phyloP scores from a whole-genome alignment of 2,113 vertebrate genomes.

The Vulpes ferrilata region DNA sequence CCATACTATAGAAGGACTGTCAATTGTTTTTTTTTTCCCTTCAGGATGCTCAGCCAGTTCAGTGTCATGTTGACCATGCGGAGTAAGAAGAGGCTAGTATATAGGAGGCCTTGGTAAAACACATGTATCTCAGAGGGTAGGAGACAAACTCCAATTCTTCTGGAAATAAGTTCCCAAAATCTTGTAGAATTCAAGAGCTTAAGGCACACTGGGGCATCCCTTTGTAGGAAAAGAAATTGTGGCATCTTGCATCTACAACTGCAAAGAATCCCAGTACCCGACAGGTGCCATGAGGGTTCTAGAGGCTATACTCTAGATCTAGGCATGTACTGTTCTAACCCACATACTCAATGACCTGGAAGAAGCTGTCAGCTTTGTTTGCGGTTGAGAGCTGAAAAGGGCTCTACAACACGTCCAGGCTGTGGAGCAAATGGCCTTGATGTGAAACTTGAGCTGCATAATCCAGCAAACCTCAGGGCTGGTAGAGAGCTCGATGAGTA shows the following conservation, averaged over 20 bases:
- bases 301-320: not conserved
- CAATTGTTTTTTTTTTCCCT: not conserved
- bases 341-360: too few relatives aligned
- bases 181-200: not conserved
- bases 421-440: not conserved
- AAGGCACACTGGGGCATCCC: not conserved
- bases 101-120: not conserved
- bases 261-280: not conserved
- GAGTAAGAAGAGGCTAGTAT: not conserved
- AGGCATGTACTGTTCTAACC: not conserved
- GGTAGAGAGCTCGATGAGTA: not conserved
- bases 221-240: not conserved
- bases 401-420: not conserved
- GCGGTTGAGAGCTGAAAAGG: not conserved
- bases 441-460: accelerated
- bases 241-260: not conserved
- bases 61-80: too few relatives aligned
- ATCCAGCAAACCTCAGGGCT: not conserved
- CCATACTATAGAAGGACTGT: not conserved
- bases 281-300: not conserved
- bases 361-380: not conserved
- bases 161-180: too few relatives aligned
- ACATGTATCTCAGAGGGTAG: too few relatives aligned
- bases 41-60: not conserved
- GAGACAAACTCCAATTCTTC: not conserved